A percentile compares a stretch with the other conserved stretches of the same genome.
Conservation (phyloP, 2,888 invertebrate genomes). For the Ennomos quercinarius region DNA sequence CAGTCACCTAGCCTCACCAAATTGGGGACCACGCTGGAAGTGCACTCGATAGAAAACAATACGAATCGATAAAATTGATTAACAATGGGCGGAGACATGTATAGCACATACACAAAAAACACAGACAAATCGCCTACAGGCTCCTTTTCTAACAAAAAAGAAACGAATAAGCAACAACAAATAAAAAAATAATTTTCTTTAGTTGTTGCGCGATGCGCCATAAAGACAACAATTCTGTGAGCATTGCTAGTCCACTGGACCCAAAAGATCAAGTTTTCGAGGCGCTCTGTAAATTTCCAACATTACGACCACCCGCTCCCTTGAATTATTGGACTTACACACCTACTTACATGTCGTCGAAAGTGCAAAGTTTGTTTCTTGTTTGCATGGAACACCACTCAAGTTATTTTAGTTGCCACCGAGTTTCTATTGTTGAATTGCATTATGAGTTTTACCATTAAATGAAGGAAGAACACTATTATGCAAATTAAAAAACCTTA, state of each 20-base stretch:
- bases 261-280: slow-evolving; percentile 68
- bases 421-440: slow-evolving; percentile 40
- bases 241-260: slow-evolving; percentile 64
- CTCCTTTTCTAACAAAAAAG: slow-evolving; percentile 15
- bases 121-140: not conserved
- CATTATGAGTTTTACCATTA: slow-evolving; percentile 36
- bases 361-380: slow-evolving; percentile 78
- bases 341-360: slow-evolving; percentile 72
- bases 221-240: slow-evolving; percentile 57
- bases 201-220: slow-evolving; percentile 30
- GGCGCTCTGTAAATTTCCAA: slow-evolving; percentile 71
- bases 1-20: too few species aligned
- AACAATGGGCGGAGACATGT: too few species aligned
- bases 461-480: slow-evolving; percentile 18
- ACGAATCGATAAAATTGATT: too few species aligned
- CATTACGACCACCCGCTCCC: slow-evolving; percentile 78
- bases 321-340: slow-evolving; percentile 79
- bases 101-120: too few species aligned
- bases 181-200: slow-evolving; percentile 27
- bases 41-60: too few species aligned
- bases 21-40: too few species aligned
- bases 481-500: not conserved
- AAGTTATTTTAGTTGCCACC: slow-evolving; percentile 55
- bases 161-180: slow-evolving; percentile 15
- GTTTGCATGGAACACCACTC: slow-evolving; percentile 67